These are phyloP conservation scores for Tragopan temminckii DNA, from an alignment of 2,797 vertebrate species.

Conservation along the genomic window DNA sequence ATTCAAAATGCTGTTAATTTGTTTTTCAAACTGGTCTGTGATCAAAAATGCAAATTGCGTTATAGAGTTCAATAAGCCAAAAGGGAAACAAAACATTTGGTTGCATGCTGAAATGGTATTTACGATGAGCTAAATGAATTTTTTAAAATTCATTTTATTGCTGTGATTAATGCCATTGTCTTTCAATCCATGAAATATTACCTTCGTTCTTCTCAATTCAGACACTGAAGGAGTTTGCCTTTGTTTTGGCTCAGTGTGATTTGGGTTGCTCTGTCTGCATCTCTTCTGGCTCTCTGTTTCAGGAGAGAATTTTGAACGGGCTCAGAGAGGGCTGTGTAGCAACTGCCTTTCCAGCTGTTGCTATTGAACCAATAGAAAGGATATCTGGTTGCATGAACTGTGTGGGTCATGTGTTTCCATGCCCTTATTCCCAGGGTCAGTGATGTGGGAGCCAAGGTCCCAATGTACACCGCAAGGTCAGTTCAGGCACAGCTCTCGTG, in stretches of 20 bases:
- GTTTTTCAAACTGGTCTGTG: neutral
- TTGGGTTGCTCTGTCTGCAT: neutral
- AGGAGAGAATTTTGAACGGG: neutral
- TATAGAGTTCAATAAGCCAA: conserved; percentile 21
- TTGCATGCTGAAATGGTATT: conserved; percentile 8
- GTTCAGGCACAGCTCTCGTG: neutral
- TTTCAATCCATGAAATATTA: neutral
- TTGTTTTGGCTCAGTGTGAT: neutral
- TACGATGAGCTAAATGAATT: neutral
- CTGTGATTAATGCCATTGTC: neutral
- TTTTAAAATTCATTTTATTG: neutral
- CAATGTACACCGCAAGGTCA: neutral
- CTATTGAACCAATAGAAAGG: neutral
- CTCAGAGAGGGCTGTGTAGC: neutral
- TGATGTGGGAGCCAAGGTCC: neutral
- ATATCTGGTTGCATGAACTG: neutral
- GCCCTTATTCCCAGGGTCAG: neutral
- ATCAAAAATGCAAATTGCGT: conserved; percentile 22
- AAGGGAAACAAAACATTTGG: conserved; percentile 24
- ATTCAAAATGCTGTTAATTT: neutral
- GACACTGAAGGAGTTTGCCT: neutral
- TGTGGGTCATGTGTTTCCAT: neutral
- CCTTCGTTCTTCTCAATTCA: neutral
- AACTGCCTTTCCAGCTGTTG: neutral
- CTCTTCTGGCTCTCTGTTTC: neutral